Evolutionary conservation across 92 coral and sea anemone genomes (phyloP), one percentile per base, ranked within the genome.

Genomic region (Heliopora coerulea): DNA sequence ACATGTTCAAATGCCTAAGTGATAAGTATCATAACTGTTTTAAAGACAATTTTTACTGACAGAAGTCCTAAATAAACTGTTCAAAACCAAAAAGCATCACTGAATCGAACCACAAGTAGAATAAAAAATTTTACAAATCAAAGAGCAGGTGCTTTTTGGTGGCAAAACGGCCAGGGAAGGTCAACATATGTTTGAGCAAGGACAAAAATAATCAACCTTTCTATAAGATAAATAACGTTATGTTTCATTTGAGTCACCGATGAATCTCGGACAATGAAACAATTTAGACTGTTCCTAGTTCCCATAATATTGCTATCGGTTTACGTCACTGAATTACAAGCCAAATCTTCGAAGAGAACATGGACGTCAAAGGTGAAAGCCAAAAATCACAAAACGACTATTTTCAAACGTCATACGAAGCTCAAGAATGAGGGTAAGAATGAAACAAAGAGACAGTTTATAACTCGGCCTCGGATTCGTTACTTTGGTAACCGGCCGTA

Each of bases 401-500:
- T 35, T 27, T 33, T 52, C 12, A 70, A 70, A 18, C 15, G 25
- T 48, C 1, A 3, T 6, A 18, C 33, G 6, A 30, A 19, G 33
- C 6, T 4, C 15, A 52, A 50, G 49, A 23, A 33, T 2, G 33
- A 4, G 3, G 31, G 14, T 15, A 52, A 70, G 35, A 79, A 83
- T n/a, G 88, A 90, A 56, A 88, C 84, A 56, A 95, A 95, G 65
- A 81, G 99, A 54, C 99, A 95, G 75, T 95, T 81, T 33, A 95
- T 95, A 52, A 68, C 81, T 65, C 90, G 82, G 13, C 98, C 98
- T 21, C 73, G 83, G 0, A 84, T 79, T 29, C 15, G 88, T 13
- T 81, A 84, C 7, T 26, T 81, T 42, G 78, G 83, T 18, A 78
- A 80, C 28, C 80, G 86, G n/a, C 96, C 99, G 6, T 90, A 80